These are phyloP conservation scores for Sphecodes monilicornis DNA, from an alignment of 2,888 invertebrate genomes.

Conservation along the genomic window DNA sequence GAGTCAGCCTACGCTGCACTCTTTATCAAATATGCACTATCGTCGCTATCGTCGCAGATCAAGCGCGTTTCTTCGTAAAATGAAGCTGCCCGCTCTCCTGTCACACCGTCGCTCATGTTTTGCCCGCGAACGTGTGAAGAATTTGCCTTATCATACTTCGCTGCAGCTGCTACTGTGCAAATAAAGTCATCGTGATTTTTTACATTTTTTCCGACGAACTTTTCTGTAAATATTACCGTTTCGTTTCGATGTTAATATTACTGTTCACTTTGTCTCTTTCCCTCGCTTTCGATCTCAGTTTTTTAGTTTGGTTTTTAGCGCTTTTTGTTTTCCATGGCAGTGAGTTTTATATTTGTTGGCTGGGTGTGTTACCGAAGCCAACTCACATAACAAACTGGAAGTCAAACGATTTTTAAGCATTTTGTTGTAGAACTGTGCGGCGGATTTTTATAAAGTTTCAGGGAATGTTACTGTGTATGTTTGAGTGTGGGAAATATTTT, in stretches of 20 bases:
- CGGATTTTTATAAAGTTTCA: not conserved
- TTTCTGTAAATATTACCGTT: not conserved
- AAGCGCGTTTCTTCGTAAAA: constrained; percentile 16
- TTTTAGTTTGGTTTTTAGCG: not conserved
- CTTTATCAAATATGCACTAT: constrained; percentile 60
- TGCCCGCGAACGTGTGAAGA: constrained; percentile 25
- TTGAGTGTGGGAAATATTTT: not conserved
- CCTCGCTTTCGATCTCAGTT: not conserved
- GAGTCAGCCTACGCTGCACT: constrained; percentile 17
- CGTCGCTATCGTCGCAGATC: constrained; percentile 30
- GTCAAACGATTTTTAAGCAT: not conserved
- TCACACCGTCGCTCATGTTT: constrained; percentile 17
- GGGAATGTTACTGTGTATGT: not conserved
- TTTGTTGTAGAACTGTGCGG: not conserved
- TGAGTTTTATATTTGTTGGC: not conserved
- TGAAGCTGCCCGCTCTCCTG: not conserved
- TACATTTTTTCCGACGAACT: not conserved
- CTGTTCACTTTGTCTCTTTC: not conserved
- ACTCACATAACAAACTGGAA: not conserved
- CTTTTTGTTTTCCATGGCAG: not conserved
- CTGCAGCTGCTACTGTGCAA: not conserved
- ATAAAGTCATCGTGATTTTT: not conserved
- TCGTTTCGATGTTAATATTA: not conserved
- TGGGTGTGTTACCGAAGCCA: not conserved
- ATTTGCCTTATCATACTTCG: not conserved